These are phyloP conservation scores for Trichechus manatus DNA, from an alignment of 2,113 vertebrate genomes.

Conservation along the genomic window DNA sequence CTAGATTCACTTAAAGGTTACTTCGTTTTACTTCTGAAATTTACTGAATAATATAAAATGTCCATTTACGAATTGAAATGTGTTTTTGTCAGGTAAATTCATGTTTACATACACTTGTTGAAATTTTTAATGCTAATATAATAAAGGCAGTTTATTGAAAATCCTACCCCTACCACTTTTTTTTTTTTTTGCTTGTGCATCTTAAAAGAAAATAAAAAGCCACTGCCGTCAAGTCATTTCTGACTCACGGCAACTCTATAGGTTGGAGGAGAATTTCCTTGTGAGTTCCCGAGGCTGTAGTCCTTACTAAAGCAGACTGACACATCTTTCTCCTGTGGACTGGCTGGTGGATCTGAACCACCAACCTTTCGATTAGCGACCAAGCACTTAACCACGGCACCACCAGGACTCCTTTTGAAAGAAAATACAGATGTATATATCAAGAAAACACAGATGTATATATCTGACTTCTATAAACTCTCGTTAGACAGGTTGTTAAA, in stretches of 20 bases:
- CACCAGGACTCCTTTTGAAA: background rate
- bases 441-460: background rate
- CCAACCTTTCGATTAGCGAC: too few species aligned
- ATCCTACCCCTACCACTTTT: background rate
- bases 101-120: background rate
- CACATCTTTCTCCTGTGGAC: background rate
- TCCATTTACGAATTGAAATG: background rate
- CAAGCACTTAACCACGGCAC: too few species aligned
- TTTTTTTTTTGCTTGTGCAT: too few species aligned
- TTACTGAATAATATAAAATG: background rate
- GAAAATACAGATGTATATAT: background rate
- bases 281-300: background rate
- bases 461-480: background rate
- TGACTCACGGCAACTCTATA: background rate
- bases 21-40: background rate
- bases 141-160: background rate
- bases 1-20: background rate
- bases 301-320: background rate
- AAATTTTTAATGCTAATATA: background rate
- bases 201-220: constrained; percentile 7
- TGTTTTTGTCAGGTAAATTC: background rate
- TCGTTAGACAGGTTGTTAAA: background rate
- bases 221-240: background rate
- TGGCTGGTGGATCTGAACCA: too few species aligned
- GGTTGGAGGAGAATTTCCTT: background rate